Conservation (phyloP, 2,113 vertebrate species). For the Nesoenas mayeri region DNA sequence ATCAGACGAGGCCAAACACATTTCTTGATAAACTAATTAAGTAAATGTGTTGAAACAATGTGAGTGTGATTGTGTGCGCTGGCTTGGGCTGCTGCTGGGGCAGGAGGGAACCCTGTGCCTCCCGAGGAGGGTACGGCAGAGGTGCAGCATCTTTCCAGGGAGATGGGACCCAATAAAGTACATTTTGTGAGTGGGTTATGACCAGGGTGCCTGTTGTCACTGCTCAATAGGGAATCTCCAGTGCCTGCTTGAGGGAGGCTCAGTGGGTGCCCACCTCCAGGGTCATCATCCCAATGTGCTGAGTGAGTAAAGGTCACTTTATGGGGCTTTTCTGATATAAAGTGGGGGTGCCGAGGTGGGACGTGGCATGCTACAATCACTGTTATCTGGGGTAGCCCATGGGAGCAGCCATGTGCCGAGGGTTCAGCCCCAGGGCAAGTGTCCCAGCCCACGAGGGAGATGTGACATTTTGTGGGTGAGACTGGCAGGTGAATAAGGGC, state of each 20-base stretch:
- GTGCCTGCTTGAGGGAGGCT: not conserved
- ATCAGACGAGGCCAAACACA: slow-evolving; percentile 53
- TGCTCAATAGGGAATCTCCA: not conserved
- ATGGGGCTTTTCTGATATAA: not conserved
- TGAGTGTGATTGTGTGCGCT: not conserved
- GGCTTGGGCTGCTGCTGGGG: not conserved
- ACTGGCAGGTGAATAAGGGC: not conserved
- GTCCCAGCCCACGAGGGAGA: not conserved
- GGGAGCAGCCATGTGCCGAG: not conserved
- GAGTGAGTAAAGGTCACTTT: not conserved
- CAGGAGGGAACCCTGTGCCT: not conserved
- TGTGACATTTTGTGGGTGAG: not conserved
- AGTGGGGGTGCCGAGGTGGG: not conserved
- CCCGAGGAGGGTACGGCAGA: fast-evolving
- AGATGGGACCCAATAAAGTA: fast-evolving
- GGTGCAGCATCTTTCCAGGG: not conserved
- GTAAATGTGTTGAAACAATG: slow-evolving; percentile 67
- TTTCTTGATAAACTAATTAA: slow-evolving; percentile 70
- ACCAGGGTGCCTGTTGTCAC: fast-evolving
- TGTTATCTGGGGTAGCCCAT: fast-evolving
- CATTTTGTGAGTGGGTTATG: not conserved
- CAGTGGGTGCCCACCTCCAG: not conserved
- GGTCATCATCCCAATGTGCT: fast-evolving
- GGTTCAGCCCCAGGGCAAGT: not conserved
- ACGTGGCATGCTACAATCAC: not conserved